Percentiles rank a stretch among this genome's conserved stretches.
These are phyloP conservation scores for Rhinophrynus dorsalis DNA, from an alignment of 2,797 vertebrate species.

Conservation along the genomic window DNA sequence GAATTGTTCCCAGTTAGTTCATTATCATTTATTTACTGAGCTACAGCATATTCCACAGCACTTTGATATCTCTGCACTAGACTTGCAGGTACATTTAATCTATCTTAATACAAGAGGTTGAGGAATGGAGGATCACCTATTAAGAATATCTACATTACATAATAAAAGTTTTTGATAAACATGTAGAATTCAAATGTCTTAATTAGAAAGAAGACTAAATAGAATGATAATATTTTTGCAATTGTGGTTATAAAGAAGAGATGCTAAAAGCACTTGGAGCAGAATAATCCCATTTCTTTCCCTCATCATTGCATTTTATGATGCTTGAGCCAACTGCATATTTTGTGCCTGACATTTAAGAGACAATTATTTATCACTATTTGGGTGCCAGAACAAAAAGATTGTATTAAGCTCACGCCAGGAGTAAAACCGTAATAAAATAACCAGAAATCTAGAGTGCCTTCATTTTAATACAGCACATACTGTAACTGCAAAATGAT, in stretches of 20 bases:
- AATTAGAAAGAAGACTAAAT: too few species aligned
- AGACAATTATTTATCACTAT: constrained; percentile 31
- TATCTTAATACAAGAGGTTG: too few species aligned
- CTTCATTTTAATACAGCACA: constrained; percentile 1
- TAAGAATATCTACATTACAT: too few species aligned
- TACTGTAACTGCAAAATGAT: neutral
- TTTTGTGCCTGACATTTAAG: constrained; percentile 39
- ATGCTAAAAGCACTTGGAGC: neutral
- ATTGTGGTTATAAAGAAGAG: neutral
- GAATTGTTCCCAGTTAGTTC: too few species aligned
- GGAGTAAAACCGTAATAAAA: constrained; percentile 34
- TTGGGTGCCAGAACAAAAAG: constrained; percentile 36
- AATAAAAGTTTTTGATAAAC: too few species aligned
- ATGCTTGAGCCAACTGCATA: constrained; percentile 28
- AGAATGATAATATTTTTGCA: too few species aligned
- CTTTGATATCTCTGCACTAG: too few species aligned
- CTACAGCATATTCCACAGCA: too few species aligned
- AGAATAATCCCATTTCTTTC: neutral
- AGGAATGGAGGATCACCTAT: too few species aligned
- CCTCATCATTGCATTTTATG: constrained; percentile 21
- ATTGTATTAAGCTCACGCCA: constrained; percentile 29
- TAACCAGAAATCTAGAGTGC: neutral
- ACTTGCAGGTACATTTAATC: too few species aligned
- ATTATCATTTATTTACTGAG: too few species aligned
- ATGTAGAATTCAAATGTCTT: too few species aligned